Conservation (phyloP, 2,797 vertebrate species). For the Glyptemys insculpta region DNA sequence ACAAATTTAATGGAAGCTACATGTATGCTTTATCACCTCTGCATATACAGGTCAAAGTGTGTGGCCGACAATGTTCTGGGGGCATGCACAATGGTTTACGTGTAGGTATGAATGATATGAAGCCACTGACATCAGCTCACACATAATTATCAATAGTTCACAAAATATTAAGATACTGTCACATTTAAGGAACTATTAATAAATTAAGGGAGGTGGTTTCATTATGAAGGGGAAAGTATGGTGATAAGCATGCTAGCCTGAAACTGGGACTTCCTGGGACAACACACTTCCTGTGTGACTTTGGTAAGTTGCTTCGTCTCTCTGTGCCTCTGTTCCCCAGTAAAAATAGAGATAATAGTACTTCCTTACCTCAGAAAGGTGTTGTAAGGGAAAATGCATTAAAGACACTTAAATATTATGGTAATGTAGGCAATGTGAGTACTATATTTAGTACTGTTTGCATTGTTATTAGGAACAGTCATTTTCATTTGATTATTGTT, state of each 20-base stretch:
- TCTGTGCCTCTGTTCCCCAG: too few species aligned
- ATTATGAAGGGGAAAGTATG: not conserved
- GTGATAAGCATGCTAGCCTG: not conserved
- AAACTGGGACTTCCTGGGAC: not conserved
- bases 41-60: conserved; percentile 9
- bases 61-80: not conserved
- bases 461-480: not conserved
- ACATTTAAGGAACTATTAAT: not conserved
- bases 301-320: not conserved
- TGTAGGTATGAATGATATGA: conserved; percentile 25
- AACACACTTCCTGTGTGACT: not conserved
- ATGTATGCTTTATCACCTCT: not conserved
- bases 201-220: not conserved
- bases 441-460: not conserved
- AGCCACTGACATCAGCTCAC: not conserved
- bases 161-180: not conserved
- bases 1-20: conserved; percentile 31
- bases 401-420: too few species aligned
- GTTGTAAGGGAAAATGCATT: too few species aligned
- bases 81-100: accelerated
- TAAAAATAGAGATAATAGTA: too few species aligned
- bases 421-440: not conserved
- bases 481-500: not conserved
- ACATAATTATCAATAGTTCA: not conserved
- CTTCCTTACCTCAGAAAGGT: too few species aligned